Evolutionary conservation across 1,140 invertebrate species (phyloP), one percentile per base, ranked within the genome.

Genomic region (Drosophila repletoides): DNA sequence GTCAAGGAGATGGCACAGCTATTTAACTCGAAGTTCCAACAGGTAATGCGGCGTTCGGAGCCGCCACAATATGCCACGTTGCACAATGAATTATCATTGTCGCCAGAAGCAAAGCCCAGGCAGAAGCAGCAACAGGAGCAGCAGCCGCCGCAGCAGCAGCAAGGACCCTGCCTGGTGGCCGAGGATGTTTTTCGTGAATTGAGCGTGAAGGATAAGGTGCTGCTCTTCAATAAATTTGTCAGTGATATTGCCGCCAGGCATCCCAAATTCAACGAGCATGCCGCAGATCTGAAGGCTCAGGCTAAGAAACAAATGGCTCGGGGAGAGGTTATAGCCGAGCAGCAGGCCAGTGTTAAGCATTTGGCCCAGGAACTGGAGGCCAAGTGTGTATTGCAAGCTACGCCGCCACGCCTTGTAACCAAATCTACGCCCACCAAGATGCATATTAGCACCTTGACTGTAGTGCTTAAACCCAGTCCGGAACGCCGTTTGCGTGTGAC

Each of bases 1-100:
- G 88, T 89, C 0, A 86, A 79, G 49, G 83, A 89, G 53, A 89
- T 89, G 36, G 88, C 88, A 0, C 80, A 88, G 15, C 34, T 86
- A 2, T 89, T 89, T 14, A 89, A 89, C 33, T 49, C 71, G 0
- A 89, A 86, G 60, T 74, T 89, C 6, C 69, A 52, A 19, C 76
- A 86, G 26, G 75, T 89, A 7, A 61, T 81, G 29, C 38, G 79
- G 1, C 68, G 76, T 2, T n/a, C 17, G 5, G 73, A 76, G 5
- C 58, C 61, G 12, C 40, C 65, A 0, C 76, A 75, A n/a, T 76
- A 88, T 33, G 38, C 66, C 0, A 22, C 55, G 4, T 60, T 88
- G 17, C 65, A 81, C 3, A 88, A 83, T 10, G 86, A 88, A 29
- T 17, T 70, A 5, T 81, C 76, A 0, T n/a, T 69, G 1, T 80